Conservation (phyloP, 2,113 vertebrate genomes). For the Clarias magur region DNA sequence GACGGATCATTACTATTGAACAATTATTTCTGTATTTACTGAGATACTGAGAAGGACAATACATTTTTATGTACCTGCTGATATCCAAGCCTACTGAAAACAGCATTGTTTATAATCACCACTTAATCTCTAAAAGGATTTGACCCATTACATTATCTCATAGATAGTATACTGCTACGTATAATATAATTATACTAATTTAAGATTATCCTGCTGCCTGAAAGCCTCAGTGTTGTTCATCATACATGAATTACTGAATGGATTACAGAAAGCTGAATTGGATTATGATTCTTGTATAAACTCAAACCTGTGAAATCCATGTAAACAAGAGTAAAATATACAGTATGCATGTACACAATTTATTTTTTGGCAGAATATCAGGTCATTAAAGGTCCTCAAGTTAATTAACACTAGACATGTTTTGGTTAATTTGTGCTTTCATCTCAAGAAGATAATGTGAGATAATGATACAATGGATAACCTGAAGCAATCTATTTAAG, state of each 20-base stretch:
- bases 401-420: neutral
- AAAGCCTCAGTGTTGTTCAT: neutral
- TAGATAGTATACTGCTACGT: too few relatives aligned
- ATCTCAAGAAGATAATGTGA: neutral
- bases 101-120: too few relatives aligned
- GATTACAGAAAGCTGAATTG: neutral
- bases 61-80: too few relatives aligned
- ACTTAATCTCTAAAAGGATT: too few relatives aligned
- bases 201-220: neutral
- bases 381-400: neutral
- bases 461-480: neutral
- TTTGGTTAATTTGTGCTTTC: neutral
- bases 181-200: too few relatives aligned
- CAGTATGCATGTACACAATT: neutral
- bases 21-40: neutral
- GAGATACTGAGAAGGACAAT: neutral
- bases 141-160: neutral
- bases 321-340: neutral
- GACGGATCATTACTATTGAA: neutral
- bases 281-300: neutral
- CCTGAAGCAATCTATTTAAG: neutral
- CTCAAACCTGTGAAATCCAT: neutral
- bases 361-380: neutral
- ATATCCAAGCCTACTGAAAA: too few relatives aligned
- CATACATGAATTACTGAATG: neutral